Evolutionary conservation across 1,140 invertebrate genomes (phyloP), one percentile per base, ranked within the genome.

Genomic region (Chionoecetes opilio): DNA sequence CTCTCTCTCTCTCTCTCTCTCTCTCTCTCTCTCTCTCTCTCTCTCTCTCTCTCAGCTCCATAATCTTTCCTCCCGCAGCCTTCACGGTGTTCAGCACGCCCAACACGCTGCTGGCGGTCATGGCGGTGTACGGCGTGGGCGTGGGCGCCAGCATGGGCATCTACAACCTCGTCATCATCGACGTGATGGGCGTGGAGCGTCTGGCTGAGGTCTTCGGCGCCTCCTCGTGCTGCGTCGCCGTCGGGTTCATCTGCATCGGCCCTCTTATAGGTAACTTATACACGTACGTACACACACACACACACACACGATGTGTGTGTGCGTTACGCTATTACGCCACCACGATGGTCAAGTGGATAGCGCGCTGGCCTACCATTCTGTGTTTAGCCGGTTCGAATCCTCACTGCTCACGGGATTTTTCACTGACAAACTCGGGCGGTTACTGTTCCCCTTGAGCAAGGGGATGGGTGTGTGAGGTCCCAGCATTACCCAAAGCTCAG

Each of bases 111-210:
- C 21, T 91, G 38, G 88, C 46, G n/a, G 31, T 35, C 26, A 94
- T 94, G 87, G 88, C 46, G 34, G 53, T 82, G 34, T 94, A 21
- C 21, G 93, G 93, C 6, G 41, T 34, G 14, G 93, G 93, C 9
- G 93, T 91, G 9, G 93, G 93, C 11, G 84, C 31, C 35, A 41
- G 29, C 63, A 94, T 94, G 93, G 88, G 88, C 21, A 41, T 94
- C 93, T 94, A 84, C 88, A 94, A 94, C 82, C 34, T 94, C n/a
- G 89, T 94, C 14, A 94, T 94, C 75, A 85, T 94, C 63, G 37
- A 82, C 38, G 63, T 91, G 17, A 94, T 94, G 93, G 93, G 93
- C 26, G n/a, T 91, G 37, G 93, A 94, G 0, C 63, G 34, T 21
- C 88, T 94, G 9, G 82, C 88, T 3, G n/a, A 88, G 6, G 82